These are phyloP conservation scores for Henricia sp. DNA, from an alignment of 53 echinoderm and acorn worm species.

Conservation along the genomic window DNA sequence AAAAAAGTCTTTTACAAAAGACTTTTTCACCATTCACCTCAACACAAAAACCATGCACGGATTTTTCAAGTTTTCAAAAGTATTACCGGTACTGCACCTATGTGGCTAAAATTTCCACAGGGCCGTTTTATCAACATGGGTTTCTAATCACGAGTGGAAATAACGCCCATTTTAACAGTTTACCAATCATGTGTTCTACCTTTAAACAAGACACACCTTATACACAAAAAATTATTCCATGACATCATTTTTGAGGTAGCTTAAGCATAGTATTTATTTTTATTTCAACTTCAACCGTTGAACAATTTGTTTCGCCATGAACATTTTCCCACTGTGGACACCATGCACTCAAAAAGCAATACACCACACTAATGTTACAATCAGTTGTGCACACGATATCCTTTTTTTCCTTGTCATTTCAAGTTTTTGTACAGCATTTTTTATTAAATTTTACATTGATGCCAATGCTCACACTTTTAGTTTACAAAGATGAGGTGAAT, in stretches of 20 bases:
- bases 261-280: constrained; percentile 35
- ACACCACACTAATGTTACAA: neutral
- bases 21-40: no score
- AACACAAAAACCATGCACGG: no score
- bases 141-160: no score
- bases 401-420: neutral
- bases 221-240: neutral
- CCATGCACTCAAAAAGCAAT: neutral
- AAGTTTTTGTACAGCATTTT: neutral
- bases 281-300: neutral
- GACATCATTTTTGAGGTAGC: constrained; percentile 47
- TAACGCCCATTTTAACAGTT: neutral
- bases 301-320: neutral
- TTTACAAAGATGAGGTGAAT: neutral
- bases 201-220: constrained; percentile 18
- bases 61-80: neutral
- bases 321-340: neutral
- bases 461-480: no score
- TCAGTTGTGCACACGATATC: neutral
- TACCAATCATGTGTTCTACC: neutral
- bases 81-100: no score
- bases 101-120: no score
- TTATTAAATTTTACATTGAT: neutral
- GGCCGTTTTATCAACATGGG: no score
- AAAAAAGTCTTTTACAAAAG: no score